Percentiles rank a stretch among this genome's conserved stretches.
These are phyloP conservation scores for Diacarnus erythraeanus DNA, from an alignment of 37 sponge, comb jelly and placozoan species.

Conservation along the genomic window DNA sequence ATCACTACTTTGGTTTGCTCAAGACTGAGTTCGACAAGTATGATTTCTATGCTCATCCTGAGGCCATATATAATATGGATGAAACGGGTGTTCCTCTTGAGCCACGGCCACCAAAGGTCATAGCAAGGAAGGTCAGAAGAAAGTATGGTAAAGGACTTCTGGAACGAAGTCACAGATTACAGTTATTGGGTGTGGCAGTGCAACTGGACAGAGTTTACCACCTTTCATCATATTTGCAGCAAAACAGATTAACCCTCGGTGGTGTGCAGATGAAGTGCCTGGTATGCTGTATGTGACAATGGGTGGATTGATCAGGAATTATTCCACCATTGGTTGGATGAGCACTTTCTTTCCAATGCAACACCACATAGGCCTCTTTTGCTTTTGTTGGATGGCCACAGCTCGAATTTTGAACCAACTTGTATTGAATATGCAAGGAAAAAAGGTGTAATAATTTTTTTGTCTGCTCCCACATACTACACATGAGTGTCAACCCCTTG, in stretches of 20 bases:
- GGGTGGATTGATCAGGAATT: slow-evolving; percentile 46
- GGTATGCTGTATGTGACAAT: slow-evolving; percentile 20
- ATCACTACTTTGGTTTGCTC: background rate
- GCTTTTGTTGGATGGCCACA: slow-evolving; percentile 62
- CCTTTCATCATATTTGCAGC: slow-evolving; percentile 19
- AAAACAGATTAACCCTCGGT: slow-evolving; percentile 7
- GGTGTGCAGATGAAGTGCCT: slow-evolving; percentile 37
- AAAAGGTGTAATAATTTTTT: slow-evolving; percentile 35
- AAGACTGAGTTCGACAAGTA: background rate
- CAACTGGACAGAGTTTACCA: slow-evolving; percentile 12
- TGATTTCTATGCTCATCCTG: background rate
- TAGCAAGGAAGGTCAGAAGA: slow-evolving; percentile 15
- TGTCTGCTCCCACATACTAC: slow-evolving; percentile 64
- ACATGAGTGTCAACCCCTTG: slow-evolving; percentile 39
- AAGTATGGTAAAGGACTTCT: background rate
- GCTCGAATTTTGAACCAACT: slow-evolving; percentile 45
- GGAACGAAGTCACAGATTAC: slow-evolving; percentile 17
- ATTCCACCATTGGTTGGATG: slow-evolving; percentile 51
- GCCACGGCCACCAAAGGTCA: slow-evolving; percentile 15
- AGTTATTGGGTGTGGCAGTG: slow-evolving; percentile 22
- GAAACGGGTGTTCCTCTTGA: slow-evolving; percentile 22
- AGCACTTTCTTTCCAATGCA: slow-evolving; percentile 54
- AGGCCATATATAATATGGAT: too few species aligned
- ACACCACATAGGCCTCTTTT: slow-evolving; percentile 38
- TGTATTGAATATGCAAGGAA: slow-evolving; percentile 21